Evolutionary conservation across 2,888 invertebrate genomes (phyloP).

Genomic region (Dynastes hyllus): DNA sequence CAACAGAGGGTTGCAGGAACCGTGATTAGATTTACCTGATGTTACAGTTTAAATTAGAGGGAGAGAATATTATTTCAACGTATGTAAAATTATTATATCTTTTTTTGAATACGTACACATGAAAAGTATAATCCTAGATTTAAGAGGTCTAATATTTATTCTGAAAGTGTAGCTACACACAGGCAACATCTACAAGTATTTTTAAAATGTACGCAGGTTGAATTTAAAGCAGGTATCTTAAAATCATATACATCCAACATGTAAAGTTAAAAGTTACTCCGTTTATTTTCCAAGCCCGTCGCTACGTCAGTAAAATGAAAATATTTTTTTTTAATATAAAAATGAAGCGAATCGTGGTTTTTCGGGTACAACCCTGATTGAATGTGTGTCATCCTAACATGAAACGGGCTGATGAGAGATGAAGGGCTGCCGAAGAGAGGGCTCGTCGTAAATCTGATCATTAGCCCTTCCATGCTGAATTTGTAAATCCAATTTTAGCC

Average conservation of each 20-base stretch:
- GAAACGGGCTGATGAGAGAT: constrained; percentile 33
- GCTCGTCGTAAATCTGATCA: constrained; percentile 71
- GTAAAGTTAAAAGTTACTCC: constrained; percentile 16
- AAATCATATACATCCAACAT: constrained; percentile 35
- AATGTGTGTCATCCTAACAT: constrained; percentile 68
- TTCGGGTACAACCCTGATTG: constrained; percentile 63
- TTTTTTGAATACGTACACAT: background rate
- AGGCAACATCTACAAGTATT: constrained; percentile 45
- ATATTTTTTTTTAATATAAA: background rate
- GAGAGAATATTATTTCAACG: background rate
- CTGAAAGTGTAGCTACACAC: constrained; percentile 29
- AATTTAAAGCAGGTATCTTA: constrained; percentile 34
- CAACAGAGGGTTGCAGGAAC: constrained; percentile 62
- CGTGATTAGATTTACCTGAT: constrained; percentile 72
- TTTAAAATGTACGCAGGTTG: constrained; percentile 43
- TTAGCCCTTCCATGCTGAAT: constrained; percentile 70
- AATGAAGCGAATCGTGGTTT: background rate
- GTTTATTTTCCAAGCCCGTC: background rate
- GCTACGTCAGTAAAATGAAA: constrained; percentile 8
- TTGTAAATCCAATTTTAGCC: constrained; percentile 72
- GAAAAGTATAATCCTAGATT: constrained; percentile 43
- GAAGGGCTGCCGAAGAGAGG: constrained; percentile 63
- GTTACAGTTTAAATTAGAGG: constrained; percentile 62
- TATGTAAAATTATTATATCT: background rate
- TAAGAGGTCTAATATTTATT: constrained; percentile 43